Conservation (phyloP, 2,113 vertebrate species). For the Dolichallabes microphthalmus region DNA sequence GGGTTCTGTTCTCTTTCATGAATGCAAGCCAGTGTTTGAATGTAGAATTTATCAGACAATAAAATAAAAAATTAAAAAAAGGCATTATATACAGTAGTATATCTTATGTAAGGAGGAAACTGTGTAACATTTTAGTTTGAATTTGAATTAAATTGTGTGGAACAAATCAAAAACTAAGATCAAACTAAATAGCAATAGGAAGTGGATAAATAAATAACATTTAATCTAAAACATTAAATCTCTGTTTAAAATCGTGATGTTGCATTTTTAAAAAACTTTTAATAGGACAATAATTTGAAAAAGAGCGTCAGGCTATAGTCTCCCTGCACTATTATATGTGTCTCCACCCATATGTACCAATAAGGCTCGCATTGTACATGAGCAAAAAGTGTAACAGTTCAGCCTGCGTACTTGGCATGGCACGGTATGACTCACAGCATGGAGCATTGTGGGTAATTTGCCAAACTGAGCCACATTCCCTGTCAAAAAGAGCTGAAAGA, state of each 20-base stretch:
- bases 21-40: neutral
- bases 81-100: too few species aligned
- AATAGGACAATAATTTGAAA: neutral
- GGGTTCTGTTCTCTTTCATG: neutral
- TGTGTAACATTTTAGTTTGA: neutral
- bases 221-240: neutral
- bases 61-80: neutral
- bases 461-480: neutral
- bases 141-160: neutral
- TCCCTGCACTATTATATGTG: neutral
- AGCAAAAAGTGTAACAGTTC: neutral
- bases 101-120: neutral
- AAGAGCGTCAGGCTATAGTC: too few species aligned
- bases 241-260: neutral
- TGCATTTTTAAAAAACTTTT: neutral
- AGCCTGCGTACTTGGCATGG: neutral
- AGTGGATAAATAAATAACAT: neutral
- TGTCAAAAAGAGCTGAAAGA: neutral
- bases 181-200: neutral
- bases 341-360: neutral
- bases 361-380: neutral
- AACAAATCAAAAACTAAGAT: neutral
- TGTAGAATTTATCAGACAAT: neutral
- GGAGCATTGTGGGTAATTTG: slow-evolving; percentile 1
- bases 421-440: neutral